Conservation (phyloP, 2,113 vertebrate genomes). For the Alethe diademata region DNA sequence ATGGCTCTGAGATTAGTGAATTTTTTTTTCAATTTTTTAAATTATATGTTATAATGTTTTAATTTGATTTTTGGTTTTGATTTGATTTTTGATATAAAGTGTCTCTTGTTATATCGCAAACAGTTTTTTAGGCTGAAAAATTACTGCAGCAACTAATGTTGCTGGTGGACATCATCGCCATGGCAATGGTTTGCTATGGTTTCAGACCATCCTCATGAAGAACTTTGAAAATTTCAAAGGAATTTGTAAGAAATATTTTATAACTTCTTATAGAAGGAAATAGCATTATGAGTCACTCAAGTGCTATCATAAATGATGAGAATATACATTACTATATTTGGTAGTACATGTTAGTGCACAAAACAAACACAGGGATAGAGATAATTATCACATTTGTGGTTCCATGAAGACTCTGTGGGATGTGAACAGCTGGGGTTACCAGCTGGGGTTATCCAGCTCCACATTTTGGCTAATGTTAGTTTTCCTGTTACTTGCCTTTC, state of each 20-base stretch:
- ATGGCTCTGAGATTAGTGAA: neutral
- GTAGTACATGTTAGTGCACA: neutral
- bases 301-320: neutral
- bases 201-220: neutral
- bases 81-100: neutral
- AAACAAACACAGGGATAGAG: neutral
- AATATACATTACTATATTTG: neutral
- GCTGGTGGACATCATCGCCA: neutral
- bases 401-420: neutral
- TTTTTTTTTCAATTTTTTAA: neutral
- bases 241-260: neutral
- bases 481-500: neutral
- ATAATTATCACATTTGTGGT: neutral
- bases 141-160: neutral
- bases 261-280: neutral
- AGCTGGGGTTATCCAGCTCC: neutral
- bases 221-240: neutral
- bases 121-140: neutral
- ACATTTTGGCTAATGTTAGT: neutral
- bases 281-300: neutral
- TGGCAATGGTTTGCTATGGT: neutral
- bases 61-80: neutral
- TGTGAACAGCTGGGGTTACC: neutral
- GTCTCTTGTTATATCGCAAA: neutral
- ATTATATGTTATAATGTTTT: neutral